Conservation (phyloP, 2,797 vertebrate species). For the Pantherophis alleghaniensis region DNA sequence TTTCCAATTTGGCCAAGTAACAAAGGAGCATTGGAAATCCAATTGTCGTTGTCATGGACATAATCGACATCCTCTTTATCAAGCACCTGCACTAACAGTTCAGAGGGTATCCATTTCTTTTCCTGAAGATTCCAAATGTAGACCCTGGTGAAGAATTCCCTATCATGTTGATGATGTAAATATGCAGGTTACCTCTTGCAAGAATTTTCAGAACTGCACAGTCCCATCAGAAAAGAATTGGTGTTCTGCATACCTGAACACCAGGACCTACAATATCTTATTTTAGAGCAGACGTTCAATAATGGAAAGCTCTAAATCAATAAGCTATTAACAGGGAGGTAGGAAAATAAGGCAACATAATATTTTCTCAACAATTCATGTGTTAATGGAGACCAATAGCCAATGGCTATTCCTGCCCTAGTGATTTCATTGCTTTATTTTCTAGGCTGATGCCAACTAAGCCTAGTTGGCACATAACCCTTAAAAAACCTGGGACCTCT, state of each 20-base stretch:
- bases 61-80: not conserved
- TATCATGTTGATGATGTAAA: not conserved
- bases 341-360: slow-evolving; percentile 20
- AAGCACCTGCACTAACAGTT: not conserved
- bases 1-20: not conserved
- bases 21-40: not conserved
- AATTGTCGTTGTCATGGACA: too few species aligned
- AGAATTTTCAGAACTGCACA: not conserved
- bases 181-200: not conserved
- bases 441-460: not conserved
- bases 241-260: not conserved
- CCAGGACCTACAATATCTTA: not conserved
- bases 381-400: slow-evolving; percentile 13
- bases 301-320: slow-evolving; percentile 29
- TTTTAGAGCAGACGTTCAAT: not conserved
- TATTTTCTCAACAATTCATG: slow-evolving; percentile 22
- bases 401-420: not conserved
- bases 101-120: not conserved
- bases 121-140: not conserved
- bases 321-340: slow-evolving; percentile 33
- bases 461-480: not conserved
- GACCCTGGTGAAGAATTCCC: not conserved
- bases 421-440: slow-evolving; percentile 3
- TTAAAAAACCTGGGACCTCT: not conserved
- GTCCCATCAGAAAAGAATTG: not conserved